Conservation (phyloP, 2,113 vertebrate species). For the Crypturellus undulatus region DNA sequence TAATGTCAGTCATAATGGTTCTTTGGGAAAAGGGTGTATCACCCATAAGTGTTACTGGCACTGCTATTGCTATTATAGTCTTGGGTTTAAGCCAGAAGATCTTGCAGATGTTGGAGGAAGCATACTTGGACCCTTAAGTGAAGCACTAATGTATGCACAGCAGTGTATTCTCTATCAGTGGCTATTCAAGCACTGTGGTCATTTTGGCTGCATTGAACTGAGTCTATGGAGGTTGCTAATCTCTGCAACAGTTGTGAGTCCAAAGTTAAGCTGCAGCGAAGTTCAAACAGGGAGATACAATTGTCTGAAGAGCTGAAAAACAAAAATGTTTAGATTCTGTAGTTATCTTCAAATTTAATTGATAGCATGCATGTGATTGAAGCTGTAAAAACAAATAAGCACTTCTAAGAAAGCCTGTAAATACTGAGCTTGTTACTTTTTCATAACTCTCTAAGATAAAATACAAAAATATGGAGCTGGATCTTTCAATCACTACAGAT, state of each 20-base stretch:
- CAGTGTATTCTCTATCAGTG: not conserved
- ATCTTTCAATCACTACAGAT: not conserved
- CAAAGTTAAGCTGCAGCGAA: not conserved
- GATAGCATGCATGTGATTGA: not conserved
- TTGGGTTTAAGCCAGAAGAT: conserved; percentile 19
- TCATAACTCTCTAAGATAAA: not conserved
- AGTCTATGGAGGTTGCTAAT: not conserved
- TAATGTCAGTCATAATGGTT: conserved; percentile 25
- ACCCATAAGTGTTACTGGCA: conserved; percentile 43
- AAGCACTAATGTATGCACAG: not conserved
- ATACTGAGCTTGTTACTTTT: not conserved
- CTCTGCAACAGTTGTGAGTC: not conserved
- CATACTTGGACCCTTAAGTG: conserved; percentile 3
- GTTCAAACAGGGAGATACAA: not conserved
- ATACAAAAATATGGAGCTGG: not conserved
- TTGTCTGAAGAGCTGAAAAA: not conserved
- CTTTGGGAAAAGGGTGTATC: conserved; percentile 6
- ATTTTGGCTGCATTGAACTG: not conserved
- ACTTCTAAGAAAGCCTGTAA: not conserved
- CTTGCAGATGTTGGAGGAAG: not conserved
- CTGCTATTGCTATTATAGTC: conserved; percentile 31
- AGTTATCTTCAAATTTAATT: not conserved
- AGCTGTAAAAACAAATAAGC: not conserved
- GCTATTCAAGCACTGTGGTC: not conserved
- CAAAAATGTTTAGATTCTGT: not conserved